Conservation (phyloP, 2,797 vertebrate species). For the Protosalanx chinensis region DNA sequence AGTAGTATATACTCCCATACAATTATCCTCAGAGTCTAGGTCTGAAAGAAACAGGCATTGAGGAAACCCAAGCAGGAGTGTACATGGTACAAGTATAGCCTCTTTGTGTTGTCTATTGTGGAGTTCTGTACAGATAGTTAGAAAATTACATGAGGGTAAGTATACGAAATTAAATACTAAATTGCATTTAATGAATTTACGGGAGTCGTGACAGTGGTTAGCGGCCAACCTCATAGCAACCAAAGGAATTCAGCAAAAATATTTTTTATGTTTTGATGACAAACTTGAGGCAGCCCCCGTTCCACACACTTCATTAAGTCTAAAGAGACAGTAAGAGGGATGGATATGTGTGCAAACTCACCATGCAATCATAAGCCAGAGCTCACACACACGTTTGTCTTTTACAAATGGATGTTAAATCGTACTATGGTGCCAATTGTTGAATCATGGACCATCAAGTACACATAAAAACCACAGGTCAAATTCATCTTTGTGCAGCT, state of each 20-base stretch:
- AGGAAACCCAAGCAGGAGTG: too few species aligned
- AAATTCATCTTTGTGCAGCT: not conserved
- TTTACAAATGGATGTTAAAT: not conserved
- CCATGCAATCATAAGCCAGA: not conserved
- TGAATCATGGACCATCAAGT: conserved; percentile 6
- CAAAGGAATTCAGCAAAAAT: not conserved
- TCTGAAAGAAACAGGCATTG: too few species aligned
- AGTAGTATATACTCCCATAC: not conserved
- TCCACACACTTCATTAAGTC: conserved; percentile 23
- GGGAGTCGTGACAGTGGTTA: too few species aligned
- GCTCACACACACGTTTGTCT: conserved; percentile 4
- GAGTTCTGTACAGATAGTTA: too few species aligned
- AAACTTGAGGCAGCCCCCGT: conserved; percentile 13
- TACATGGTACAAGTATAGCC: too few species aligned
- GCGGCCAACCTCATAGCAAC: not conserved
- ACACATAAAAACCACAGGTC: not conserved
- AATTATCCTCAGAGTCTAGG: not conserved
- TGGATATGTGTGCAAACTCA: conserved; percentile 8
- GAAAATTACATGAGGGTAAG: too few species aligned
- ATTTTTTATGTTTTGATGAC: not conserved
- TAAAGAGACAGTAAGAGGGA: conserved; percentile 6
- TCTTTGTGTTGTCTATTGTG: too few species aligned
- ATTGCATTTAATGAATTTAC: too few species aligned
- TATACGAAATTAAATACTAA: too few species aligned
- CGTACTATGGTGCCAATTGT: not conserved